Base-by-base conservation (phyloP, 92 coral and sea anemone genomes). In the Palythoa grandis region DNA sequence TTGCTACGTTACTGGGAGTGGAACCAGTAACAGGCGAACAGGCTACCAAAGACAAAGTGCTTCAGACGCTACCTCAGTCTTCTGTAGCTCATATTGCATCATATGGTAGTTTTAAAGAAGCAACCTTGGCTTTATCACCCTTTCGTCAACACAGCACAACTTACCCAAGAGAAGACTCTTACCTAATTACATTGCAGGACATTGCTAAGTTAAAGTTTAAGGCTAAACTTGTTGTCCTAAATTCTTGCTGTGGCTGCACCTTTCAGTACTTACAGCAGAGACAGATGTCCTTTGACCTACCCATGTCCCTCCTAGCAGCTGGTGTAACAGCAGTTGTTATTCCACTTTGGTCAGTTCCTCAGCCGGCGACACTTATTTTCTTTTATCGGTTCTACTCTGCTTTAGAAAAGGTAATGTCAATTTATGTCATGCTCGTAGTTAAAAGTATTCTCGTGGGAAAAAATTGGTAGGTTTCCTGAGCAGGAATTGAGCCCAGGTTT, bases 321-420 rank as follows among this genome's bases (percentile, higher is more conserved):
- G 98, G 98, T 48, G 94, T 84, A 16, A 87, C 69, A 79, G 71
- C 94, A 71, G 93, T 94, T 48, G 77, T 94, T 15, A 74, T 91
- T 76, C 91, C 98, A 0, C 78, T 94, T 58, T 94, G 98, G 98
- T 90, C 98, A 15, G 79, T 88, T 68, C 96, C 93, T 67, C 98
- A 92, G 74, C 84, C 87, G 19, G 70, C 94, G 60, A 85, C 89
- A 19, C 72, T 94, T 56, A 87, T 73, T 86, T 82, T 92, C 80
- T 88, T 86, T 87, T 91, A 87, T 65, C 84, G 93, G 83, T 90
- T 94, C 67, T 94, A 94, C 83, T 78, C 88, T 29, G 89, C 82
- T 22, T 78, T 94, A 57, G 98, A 92, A 77, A 86, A 80, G 98
- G 98, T 94, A 86, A 14, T 15, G 56, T 66, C 84, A 70, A 16